Evolutionary conservation across 2,113 vertebrate genomes (phyloP), one percentile per base, ranked within the genome.

Genomic region (Bettongia penicillata): DNA sequence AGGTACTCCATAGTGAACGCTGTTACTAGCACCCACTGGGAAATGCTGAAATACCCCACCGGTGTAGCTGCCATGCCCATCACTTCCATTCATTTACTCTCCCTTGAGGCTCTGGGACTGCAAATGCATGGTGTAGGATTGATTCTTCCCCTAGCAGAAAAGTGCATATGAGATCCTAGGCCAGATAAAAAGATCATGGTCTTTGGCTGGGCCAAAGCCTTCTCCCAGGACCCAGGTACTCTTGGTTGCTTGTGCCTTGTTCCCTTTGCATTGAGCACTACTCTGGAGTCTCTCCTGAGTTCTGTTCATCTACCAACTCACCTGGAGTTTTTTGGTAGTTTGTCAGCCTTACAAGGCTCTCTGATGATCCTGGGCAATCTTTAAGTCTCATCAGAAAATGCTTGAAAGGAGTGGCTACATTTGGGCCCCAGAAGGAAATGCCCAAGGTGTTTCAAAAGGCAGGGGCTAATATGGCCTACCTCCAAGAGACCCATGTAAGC

Each of bases 401-500:
- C 84, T 96, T 95, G 93, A 51, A 89, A 3, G 93, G 7, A 3
- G 5, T 84, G 53, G 31, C 43, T 43, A 43, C 55, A 55, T 93
- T 84, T 95, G 93, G 53, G 91, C 26, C 19, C 51, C 23, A 68
- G 51, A 89, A 93, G 12, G 43, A 95, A 97, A 95, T 93, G 57
- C 51, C 92, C 90, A 23, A 26, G 91, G n/a, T 43, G 14, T 37
- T 95, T 92, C 91, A 19, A 24, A 90, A 92, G 94, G 55, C 31
- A 77, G 50, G 68, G 28, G 93, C 53, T 94, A 23, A 90, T 47
- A 0, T 92, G 68, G 96, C 37, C 95, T 95, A 97, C 95, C 84
- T 92, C 52, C 28, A 93, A 50, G 95, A 96, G 94, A 94, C 31
- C 2, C 37, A 61, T 51, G 96, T 95, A 96, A 95, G 52, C 95